A percentile compares a stretch with the other conserved stretches of the same genome.
These are phyloP conservation scores for Glaucidium brasilianum DNA, from an alignment of 2,113 vertebrate genomes.

Conservation along the genomic window DNA sequence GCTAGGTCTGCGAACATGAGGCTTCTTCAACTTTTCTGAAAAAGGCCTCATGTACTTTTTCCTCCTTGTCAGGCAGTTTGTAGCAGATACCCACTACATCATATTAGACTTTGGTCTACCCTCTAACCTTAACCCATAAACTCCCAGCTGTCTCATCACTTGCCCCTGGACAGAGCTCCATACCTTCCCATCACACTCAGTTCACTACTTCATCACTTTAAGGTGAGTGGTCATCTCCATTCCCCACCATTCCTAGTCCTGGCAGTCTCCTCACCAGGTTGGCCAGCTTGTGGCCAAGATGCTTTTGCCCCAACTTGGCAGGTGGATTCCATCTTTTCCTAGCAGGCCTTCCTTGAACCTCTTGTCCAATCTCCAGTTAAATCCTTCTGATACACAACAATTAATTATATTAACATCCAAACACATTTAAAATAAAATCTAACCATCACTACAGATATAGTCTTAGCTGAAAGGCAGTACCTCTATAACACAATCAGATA, in stretches of 20 bases:
- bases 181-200: background rate
- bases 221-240: background rate
- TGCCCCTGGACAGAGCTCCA: background rate
- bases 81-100: background rate
- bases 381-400: fast-evolving
- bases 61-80: background rate
- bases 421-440: background rate
- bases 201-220: background rate
- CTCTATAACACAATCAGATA: background rate
- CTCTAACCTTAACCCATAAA: background rate
- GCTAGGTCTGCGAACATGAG: background rate
- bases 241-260: background rate
- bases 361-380: background rate
- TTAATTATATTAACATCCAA: background rate
- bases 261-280: background rate
- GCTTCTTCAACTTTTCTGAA: background rate
- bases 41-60: background rate
- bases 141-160: background rate
- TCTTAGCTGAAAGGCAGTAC: background rate
- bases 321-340: background rate
- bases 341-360: background rate
- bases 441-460: background rate
- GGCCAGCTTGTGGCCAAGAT: background rate
- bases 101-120: background rate
- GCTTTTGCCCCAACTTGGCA: background rate